Evolutionary conservation across 30 jellyfish, hydroid and myxozoan genomes (phyloP), one percentile per base, ranked within the genome.

Genomic region (Catostylus mosaicus): DNA sequence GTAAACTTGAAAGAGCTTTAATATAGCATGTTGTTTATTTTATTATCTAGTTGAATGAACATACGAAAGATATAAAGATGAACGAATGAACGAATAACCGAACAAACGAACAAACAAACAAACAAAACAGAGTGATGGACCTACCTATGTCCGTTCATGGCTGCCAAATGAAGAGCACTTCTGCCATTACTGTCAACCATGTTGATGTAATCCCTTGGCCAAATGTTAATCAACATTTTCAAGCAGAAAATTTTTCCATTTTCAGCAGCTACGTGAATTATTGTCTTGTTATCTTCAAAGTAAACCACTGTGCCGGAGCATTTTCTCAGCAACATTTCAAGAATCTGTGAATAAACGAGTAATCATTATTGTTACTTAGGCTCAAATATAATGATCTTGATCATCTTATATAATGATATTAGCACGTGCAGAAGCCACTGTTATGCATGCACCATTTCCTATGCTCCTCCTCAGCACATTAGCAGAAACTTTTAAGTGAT

Each of bases 121-220:
- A 5, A 4, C 24, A 56, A 56, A 19, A 26, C 32, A 9, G 30
- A 56, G 69, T 10, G 38, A 51, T 1, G 27, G 54, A 16, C 30
- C 24, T 52, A 75, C 80, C 62, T 11, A 23, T 65, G 81, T 2
- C 90, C 90, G 32, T 48, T 48, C 81, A 32, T 50, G 23, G 90
- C 81, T 7, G 90, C 90, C 9, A 79, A n/a, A 65, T 79, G 90
- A 65, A 79, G 82, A 9, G 83, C 90, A 8, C 83, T 79, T 22
- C 40, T 38, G 26, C 38, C 70, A 16, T 79, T 65, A 19, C 54
- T 30, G 37, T 79, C 90, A 30, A 5, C 69, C 73, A 62, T 35
- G 33, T 79, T 78, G 22, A 79, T 16, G 68, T 60, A 59, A 19
- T 32, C 78, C 23, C 78, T 60, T 8, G 77, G 88, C 78, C 88